Percentiles rank a stretch among this genome's conserved stretches.
Conservation (phyloP, 1,140 invertebrate genomes). For the Aradophagus sp. region DNA sequence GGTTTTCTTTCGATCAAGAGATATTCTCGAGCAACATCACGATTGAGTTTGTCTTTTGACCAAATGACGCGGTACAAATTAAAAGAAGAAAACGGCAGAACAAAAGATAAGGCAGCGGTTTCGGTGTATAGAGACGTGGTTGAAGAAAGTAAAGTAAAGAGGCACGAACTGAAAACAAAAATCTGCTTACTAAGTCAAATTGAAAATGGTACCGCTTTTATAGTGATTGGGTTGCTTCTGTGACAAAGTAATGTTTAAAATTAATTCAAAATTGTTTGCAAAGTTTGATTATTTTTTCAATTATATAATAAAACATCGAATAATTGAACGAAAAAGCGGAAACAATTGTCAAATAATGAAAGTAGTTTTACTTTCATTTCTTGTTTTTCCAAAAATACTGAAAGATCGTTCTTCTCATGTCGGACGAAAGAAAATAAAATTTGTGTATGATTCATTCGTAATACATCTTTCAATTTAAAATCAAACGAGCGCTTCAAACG, state of each 20-base stretch:
- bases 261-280: too few species aligned
- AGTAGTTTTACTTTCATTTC: neutral
- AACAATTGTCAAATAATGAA: too few species aligned
- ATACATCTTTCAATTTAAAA: conserved; percentile 33
- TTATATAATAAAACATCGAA: too few species aligned
- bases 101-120: conserved; percentile 30
- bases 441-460: too few species aligned
- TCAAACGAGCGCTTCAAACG: conserved; percentile 14
- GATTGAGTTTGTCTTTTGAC: conserved; percentile 25
- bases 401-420: neutral
- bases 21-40: conserved; percentile 26
- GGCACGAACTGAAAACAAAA: conserved; percentile 1
- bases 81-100: too few species aligned
- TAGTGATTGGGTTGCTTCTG: too few species aligned
- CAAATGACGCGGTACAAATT: conserved; percentile 17
- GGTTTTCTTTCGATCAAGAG: too few species aligned
- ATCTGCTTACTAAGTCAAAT: conserved; percentile 4
- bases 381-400: neutral
- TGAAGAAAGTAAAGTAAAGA: neutral
- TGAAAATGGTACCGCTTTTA: neutral
- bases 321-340: too few species aligned
- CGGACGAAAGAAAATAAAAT: too few species aligned
- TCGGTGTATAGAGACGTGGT: conserved; percentile 30
- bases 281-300: too few species aligned
- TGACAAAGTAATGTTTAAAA: too few species aligned